Conservation (phyloP, 2,797 vertebrate genomes). For the Decapterus maruadsi region DNA sequence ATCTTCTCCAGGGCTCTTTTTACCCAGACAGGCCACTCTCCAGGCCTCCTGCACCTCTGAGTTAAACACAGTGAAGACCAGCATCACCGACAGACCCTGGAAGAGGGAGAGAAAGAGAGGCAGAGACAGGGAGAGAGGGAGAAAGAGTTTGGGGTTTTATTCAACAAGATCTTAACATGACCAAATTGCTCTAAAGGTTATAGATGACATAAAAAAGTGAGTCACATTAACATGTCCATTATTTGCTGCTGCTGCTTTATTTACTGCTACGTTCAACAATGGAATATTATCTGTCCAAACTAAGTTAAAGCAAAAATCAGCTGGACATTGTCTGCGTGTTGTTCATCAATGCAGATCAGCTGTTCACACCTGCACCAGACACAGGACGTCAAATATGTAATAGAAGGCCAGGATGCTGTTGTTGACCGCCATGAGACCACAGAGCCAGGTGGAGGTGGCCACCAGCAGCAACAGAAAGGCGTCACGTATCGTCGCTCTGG, state of each 20-base stretch:
- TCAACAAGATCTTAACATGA: neutral
- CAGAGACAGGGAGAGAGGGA: neutral
- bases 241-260: too few species aligned
- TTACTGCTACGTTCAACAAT: too few species aligned
- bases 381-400: conserved; percentile 96
- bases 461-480: conserved; percentile 95
- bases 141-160: neutral
- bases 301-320: neutral
- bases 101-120: neutral
- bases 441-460: conserved; percentile 96
- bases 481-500: conserved; percentile 92
- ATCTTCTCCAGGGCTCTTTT: conserved; percentile 91
- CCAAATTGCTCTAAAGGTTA: neutral
- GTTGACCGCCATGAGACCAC: conserved; percentile 98
- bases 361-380: conserved; percentile 92
- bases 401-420: conserved; percentile 98
- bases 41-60: conserved; percentile 94
- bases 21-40: conserved; percentile 91
- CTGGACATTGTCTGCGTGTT: neutral
- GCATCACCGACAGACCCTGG: conserved; percentile 91
- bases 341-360: neutral
- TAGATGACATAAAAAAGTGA: too few species aligned
- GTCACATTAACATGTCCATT: too few species aligned
- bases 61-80: conserved; percentile 95
- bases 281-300: neutral